These are phyloP conservation scores for Acleris literana DNA, from an alignment of 2,888 invertebrate genomes.

Conservation along the genomic window DNA sequence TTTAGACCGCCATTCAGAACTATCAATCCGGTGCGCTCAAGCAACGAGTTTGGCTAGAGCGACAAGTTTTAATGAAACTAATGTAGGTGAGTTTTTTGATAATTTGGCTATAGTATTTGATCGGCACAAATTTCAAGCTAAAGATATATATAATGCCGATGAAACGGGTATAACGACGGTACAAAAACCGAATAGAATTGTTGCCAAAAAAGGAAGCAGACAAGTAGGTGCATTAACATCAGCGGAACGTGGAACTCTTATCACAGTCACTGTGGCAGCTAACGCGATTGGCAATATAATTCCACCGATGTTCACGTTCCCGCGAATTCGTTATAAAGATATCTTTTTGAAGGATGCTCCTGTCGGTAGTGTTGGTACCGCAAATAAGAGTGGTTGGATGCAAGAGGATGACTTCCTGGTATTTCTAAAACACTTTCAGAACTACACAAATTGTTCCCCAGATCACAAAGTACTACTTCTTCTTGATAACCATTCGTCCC, in stretches of 20 bases:
- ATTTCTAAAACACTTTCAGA: slow-evolving; percentile 42
- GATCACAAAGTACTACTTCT: neutral
- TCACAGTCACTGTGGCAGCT: slow-evolving; percentile 50
- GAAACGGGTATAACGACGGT: slow-evolving; percentile 45
- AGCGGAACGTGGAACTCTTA: slow-evolving; percentile 54
- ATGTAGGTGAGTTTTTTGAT: slow-evolving; percentile 40
- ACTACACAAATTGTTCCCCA: slow-evolving; percentile 5
- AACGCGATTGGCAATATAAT: slow-evolving; percentile 39
- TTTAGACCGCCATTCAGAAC: slow-evolving; percentile 20
- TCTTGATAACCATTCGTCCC: slow-evolving; percentile 3
- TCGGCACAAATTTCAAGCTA: slow-evolving; percentile 34
- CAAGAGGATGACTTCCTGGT: slow-evolving; percentile 21
- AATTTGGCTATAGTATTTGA: slow-evolving; percentile 38
- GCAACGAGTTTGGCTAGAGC: slow-evolving; percentile 48
- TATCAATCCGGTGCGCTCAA: slow-evolving; percentile 48
- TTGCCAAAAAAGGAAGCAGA: slow-evolving; percentile 39
- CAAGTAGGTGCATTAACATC: slow-evolving; percentile 55
- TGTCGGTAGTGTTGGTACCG: slow-evolving; percentile 28
- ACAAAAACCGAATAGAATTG: slow-evolving; percentile 41
- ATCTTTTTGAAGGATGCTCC: slow-evolving; percentile 35
- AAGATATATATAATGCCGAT: slow-evolving; percentile 40
- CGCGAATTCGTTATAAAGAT: slow-evolving; percentile 29
- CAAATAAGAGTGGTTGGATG: slow-evolving; percentile 33
- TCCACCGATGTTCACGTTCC: slow-evolving; percentile 46
- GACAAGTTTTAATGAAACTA: slow-evolving; percentile 45